Base-by-base conservation (phyloP, 2,797 vertebrate species). In the Eulemur coronatus region DNA sequence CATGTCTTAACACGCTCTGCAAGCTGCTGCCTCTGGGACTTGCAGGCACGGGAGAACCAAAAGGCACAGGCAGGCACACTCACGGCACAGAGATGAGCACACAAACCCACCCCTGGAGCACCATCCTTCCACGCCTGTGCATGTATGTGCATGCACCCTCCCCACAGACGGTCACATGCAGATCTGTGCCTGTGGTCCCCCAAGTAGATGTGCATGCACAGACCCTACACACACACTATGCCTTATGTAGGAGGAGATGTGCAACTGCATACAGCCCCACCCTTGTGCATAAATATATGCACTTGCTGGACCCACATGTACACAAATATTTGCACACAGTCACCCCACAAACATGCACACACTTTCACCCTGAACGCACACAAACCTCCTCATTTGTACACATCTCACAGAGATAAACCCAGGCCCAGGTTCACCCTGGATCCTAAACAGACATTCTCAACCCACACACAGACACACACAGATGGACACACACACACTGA, bases 1-100 rank as follows among this genome's bases (percentile, higher is more conserved):
- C 94, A 94, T 96, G 97, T 90, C 94, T 82, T 90, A 97, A 95
- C 88, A 95, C 0, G 28, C 43, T 92, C 94, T 24, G 84, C 93
- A 96, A 96, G 94, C 95, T 90, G 95, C 96, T 85, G 92, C 96
- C 95, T 93, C 95, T 90, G 79, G 89, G 96, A 94, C 95, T 96
- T 55, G 84, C 1, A 3, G 95, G 87, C 89, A 59, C 1, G 0
- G 43, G 80, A 92, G 46, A 72, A 94, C 82, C 93, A 84, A 12
- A 95, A 87, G 92, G 93, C 84, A 95, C 67, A 48, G 30, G 46
- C 55, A 73, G 79, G 75, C 89, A 89, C 14, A 0, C 30, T 73
- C 48, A 10, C 35, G 0, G 0, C 61, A 67, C 87, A n/a, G 48
- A 95, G 89, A 79, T 30, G 67, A 82, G 41, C 33, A 65, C 35